These are phyloP conservation scores for Saturnia japonica DNA, from an alignment of 2,888 invertebrate species.

Conservation along the genomic window DNA sequence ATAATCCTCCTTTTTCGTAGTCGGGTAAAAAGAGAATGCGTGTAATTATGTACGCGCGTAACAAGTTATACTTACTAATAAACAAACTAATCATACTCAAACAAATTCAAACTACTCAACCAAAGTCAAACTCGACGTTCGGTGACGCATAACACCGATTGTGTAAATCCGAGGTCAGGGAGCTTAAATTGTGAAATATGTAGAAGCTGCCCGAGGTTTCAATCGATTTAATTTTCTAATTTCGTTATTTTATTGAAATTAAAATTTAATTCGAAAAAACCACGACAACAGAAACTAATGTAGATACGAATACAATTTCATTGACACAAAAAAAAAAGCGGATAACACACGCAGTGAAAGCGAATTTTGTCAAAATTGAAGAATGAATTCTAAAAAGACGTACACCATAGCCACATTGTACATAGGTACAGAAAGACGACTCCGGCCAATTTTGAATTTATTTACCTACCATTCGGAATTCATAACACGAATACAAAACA, in stretches of 20 bases:
- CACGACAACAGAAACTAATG: not conserved
- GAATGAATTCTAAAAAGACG: not conserved
- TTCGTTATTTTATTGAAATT: not conserved
- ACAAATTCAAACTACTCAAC: too few species aligned
- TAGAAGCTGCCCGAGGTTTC: not conserved
- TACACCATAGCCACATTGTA: not conserved
- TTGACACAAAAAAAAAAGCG: not conserved
- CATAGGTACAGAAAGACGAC: too few species aligned
- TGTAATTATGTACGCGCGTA: too few species aligned
- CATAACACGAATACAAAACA: too few species aligned
- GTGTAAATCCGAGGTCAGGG: not conserved
- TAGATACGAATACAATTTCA: not conserved
- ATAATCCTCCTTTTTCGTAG: too few species aligned
- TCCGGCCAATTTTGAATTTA: too few species aligned
- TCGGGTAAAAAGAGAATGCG: too few species aligned
- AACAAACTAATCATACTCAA: too few species aligned
- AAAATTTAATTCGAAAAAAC: not conserved
- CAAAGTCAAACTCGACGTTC: too few species aligned
- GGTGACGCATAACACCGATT: too few species aligned
- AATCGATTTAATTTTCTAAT: not conserved
- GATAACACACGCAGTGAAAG: slow-evolving; percentile 6
- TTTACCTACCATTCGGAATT: too few species aligned
- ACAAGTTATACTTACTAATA: too few species aligned
- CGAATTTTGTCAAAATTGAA: not conserved
- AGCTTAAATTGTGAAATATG: not conserved